phyloP scores from a whole-genome alignment of 2,113 vertebrate genomes.

The Zeus faber region DNA sequence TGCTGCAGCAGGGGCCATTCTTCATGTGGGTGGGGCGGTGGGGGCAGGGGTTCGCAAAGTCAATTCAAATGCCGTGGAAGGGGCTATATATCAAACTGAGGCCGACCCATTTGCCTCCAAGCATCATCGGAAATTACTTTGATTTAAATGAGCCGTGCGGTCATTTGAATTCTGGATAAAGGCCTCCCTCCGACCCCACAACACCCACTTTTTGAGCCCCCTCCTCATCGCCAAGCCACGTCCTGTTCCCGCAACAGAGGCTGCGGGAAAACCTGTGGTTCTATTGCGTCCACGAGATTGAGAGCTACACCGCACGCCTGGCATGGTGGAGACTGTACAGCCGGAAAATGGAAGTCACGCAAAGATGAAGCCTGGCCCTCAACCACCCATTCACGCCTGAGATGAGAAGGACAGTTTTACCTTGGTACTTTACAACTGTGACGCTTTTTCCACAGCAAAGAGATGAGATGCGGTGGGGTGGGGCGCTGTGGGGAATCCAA shows the following conservation, averaged over 20 bases:
- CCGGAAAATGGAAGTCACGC: slow-evolving; percentile 14
- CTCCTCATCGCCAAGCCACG: too few relatives aligned
- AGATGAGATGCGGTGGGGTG: too few relatives aligned
- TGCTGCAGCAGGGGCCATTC: slow-evolving; percentile 10
- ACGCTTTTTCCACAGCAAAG: too few relatives aligned
- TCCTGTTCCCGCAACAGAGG: too few relatives aligned
- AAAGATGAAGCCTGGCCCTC: slow-evolving; percentile 22
- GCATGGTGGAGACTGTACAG: neutral
- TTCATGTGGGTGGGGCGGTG: too few relatives aligned
- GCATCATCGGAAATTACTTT: slow-evolving; percentile 6
- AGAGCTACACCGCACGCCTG: neutral
- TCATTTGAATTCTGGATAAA: neutral
- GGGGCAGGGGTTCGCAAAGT: neutral
- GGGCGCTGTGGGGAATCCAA: too few relatives aligned
- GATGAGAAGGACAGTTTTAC: slow-evolving; percentile 29
- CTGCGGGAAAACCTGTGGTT: too few relatives aligned
- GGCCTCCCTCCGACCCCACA: neutral
- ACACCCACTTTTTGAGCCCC: neutral
- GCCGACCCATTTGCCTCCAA: neutral
- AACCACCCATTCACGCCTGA: slow-evolving; percentile 50
- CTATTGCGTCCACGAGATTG: too few relatives aligned
- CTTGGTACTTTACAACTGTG: too few relatives aligned
- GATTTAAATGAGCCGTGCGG: neutral
- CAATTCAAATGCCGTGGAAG: neutral
- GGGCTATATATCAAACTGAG: neutral